Conservation (phyloP, 2,888 invertebrate species). For the Heliconius aoede region DNA sequence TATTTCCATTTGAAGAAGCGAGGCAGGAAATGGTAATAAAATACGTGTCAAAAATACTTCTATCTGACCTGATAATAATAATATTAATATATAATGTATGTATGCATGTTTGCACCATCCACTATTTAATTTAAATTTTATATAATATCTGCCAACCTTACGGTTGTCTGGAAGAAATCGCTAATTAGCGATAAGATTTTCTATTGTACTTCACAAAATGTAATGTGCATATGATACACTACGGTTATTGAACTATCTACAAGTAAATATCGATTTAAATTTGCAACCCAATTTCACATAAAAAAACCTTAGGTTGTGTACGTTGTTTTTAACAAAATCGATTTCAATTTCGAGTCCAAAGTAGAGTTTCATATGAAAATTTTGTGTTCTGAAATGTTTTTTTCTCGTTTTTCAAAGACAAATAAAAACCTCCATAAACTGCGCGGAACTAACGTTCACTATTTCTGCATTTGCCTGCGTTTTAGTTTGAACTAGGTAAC, state of each 20-base stretch:
- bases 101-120: too few relatives aligned
- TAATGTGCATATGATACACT: too few relatives aligned
- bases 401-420: neutral
- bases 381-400: neutral
- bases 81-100: too few relatives aligned
- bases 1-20: too few relatives aligned
- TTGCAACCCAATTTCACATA: neutral
- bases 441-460: neutral
- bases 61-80: too few relatives aligned
- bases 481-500: neutral
- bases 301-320: neutral
- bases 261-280: neutral
- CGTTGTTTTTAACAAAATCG: neutral
- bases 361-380: conserved; percentile 1
- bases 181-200: too few relatives aligned
- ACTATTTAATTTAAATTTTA: too few relatives aligned
- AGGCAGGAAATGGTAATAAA: too few relatives aligned
- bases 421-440: conserved; percentile 11
- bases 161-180: too few relatives aligned
- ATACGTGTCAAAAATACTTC: too few relatives aligned
- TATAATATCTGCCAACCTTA: too few relatives aligned
- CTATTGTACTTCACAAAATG: too few relatives aligned
- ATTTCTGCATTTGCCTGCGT: neutral
- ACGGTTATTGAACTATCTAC: neutral
- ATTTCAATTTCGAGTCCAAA: conserved; percentile 2